Evolutionary conservation across 2,888 invertebrate genomes (phyloP).

Genomic region (Chrysolina haemoptera): DNA sequence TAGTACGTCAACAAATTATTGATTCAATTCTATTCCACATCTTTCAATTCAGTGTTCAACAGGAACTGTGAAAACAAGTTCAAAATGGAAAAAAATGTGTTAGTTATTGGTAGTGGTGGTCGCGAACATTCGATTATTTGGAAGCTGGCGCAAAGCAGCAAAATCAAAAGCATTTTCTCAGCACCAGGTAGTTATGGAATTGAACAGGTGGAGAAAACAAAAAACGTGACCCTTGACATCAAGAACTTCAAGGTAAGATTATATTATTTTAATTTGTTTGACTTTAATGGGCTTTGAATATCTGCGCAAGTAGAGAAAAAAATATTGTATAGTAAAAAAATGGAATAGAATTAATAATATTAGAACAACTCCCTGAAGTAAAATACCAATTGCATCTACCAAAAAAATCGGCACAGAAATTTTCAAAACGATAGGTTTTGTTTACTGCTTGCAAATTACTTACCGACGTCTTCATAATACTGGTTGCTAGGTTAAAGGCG

Average conservation of each 20-base stretch:
- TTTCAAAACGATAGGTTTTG: no score
- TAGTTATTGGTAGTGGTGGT: constrained; percentile 94
- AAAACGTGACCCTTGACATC: constrained; percentile 76
- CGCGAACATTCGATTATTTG: constrained; percentile 97
- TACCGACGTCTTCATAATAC: no score
- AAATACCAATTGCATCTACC: no score
- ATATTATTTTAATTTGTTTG: background rate
- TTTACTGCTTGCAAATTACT: no score
- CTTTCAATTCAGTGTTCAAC: background rate
- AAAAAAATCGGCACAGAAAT: no score
- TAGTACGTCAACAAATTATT: constrained; percentile 3
- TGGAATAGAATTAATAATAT: no score
- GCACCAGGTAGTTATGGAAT: constrained; percentile 95
- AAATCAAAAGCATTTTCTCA: constrained; percentile 82
- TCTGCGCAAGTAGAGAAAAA: background rate
- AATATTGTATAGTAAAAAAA: no score
- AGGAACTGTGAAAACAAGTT: background rate
- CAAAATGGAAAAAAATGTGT: constrained; percentile 73
- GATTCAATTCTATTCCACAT: background rate
- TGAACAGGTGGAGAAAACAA: constrained; percentile 78
- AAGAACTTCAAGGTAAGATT: constrained; percentile 80
- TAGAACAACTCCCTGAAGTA: no score
- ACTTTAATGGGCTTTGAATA: background rate
- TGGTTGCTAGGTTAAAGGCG: no score
- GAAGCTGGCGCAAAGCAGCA: constrained; percentile 88